Evolutionary conservation across 1,140 invertebrate genomes (phyloP), one percentile per base, ranked within the genome.

Genomic region (Drosophila equinoxialis): DNA sequence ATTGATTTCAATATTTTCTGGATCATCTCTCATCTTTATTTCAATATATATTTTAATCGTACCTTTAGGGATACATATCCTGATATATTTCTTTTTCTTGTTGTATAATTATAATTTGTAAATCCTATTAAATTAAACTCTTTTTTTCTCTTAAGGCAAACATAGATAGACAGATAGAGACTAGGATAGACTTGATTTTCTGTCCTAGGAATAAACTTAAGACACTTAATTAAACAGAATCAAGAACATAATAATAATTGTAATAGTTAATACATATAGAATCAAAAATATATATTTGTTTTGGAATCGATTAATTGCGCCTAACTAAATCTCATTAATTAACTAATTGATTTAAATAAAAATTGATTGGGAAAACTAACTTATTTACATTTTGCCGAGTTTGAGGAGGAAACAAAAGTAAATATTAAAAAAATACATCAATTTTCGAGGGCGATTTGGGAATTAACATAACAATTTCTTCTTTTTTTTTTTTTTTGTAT

Each of bases 261-360:
- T 74, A 42, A 55, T 71, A 63, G 48, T 45, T 63, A 65, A 33
- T 70, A 79, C 71, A 68, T 62, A 68, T 55, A 61, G 55, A 71
- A 65, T 48, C 35, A 35, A 66, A 58, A 64, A 64, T 30, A 45
- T 17, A 17, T 17, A 41, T 17, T 79, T 82, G 65, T 87, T 30
- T 30, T 86, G 83, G 79, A 79, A 86, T 82, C 81, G 55, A 41
- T 82, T 59, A 81, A 72, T 66, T 68, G 65, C 63, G 66, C 62
- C 76, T 82, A 87, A 84, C 68, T 83, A 86, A 77, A 77, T 68
- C 61, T 74, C 65, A 45, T 71, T 77, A 51, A 77, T 71, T 77
- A 79, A 75, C 60, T 68, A 84, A 73, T 14, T 41, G 13, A 2
- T 62, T n/a, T 30, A 62, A 62, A 42, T 62, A 62, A 62, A 62